Evolutionary conservation across 2,888 invertebrate species (phyloP).

Genomic region (Myopa testacea): DNA sequence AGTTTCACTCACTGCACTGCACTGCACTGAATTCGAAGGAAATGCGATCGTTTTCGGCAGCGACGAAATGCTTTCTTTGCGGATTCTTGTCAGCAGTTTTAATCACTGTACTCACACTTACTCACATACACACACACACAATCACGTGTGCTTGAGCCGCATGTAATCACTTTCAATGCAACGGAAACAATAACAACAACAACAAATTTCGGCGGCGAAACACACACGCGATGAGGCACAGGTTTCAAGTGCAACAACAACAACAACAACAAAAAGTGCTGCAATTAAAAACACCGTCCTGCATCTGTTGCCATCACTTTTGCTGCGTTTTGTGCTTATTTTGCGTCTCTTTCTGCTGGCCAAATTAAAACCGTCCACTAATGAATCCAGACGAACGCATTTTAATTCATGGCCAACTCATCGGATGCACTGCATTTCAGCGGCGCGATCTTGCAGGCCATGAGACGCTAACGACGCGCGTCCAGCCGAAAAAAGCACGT

Average conservation of each 20-base stretch:
- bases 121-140: not conserved
- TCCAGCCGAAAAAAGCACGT: conserved; percentile 34
- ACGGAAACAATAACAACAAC: not conserved
- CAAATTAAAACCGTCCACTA: not conserved
- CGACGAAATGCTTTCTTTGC: no score
- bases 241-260: not conserved
- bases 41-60: no score
- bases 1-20: not conserved
- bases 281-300: conserved; percentile 20
- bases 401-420: not conserved
- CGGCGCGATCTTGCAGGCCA: conserved; percentile 30
- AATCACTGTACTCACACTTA: not conserved
- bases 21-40: no score
- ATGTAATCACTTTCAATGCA: not conserved
- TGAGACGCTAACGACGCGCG: conserved; percentile 44
- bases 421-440: conserved; percentile 11
- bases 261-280: not conserved
- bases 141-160: not conserved
- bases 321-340: not conserved
- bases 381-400: not conserved
- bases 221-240: not conserved
- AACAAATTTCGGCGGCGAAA: not conserved
- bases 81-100: not conserved
- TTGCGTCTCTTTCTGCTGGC: not conserved
- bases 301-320: conserved; percentile 9